A percentile compares a stretch with the other conserved stretches of the same genome.
Evolutionary conservation across 2,113 vertebrate genomes (phyloP).

Genomic region (Montifringilla adamsi): DNA sequence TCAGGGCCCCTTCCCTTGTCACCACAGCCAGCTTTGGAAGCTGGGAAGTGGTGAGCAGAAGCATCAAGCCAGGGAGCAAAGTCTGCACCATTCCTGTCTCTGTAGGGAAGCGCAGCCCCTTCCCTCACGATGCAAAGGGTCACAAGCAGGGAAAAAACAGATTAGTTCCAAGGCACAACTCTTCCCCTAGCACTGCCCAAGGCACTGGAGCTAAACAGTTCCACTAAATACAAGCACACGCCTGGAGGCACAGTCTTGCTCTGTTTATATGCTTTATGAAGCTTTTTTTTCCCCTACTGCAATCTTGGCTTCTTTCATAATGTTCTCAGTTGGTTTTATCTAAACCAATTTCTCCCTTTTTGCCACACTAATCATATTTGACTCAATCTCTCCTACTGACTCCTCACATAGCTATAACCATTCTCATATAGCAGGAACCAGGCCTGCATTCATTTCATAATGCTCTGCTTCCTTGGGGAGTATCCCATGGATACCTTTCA

Average conservation of each 20-base stretch:
- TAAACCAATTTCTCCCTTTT: not conserved
- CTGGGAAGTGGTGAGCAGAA: not conserved
- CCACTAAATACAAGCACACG: not conserved
- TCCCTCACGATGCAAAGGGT: accelerated
- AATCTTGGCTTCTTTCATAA: not conserved
- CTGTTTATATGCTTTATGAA: not conserved
- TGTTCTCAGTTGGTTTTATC: not conserved
- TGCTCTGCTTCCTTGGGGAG: not conserved
- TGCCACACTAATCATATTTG: not conserved
- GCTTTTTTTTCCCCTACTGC: not conserved
- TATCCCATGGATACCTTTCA: accelerated
- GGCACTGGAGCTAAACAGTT: not conserved
- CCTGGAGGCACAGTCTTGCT: not conserved
- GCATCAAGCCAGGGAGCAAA: accelerated
- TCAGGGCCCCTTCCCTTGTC: not conserved
- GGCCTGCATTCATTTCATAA: not conserved
- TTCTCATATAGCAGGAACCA: not conserved
- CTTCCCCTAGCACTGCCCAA: not conserved
- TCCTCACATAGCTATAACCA: not conserved
- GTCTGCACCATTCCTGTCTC: not conserved
- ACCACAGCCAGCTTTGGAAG: accelerated
- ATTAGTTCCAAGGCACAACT: not conserved
- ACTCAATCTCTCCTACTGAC: not conserved
- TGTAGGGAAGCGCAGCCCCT: accelerated
- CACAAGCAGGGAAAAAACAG: not conserved